phyloP scores from a whole-genome alignment of 2,888 invertebrate genomes.

The Athrips mouffetella region DNA sequence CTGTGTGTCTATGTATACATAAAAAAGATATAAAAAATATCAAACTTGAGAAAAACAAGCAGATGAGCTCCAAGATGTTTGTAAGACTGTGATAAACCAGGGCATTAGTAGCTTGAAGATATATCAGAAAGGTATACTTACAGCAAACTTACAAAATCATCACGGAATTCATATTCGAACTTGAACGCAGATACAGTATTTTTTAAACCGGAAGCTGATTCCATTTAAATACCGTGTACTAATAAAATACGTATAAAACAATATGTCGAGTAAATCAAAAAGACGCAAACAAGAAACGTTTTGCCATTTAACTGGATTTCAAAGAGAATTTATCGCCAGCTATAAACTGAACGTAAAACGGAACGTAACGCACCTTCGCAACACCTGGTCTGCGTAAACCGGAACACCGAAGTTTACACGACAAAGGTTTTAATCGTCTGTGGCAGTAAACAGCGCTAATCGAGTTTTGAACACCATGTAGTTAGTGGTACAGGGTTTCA shows the following conservation, averaged over 20 bases:
- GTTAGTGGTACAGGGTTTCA: neutral
- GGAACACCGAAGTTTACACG: slow-evolving; percentile 4
- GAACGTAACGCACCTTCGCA: slow-evolving; percentile 12
- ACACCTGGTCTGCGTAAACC: slow-evolving; percentile 17
- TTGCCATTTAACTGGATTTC: slow-evolving; percentile 10
- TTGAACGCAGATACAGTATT: no score
- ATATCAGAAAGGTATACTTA: no score
- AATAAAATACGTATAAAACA: slow-evolving; percentile 8
- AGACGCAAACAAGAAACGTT: slow-evolving; percentile 7
- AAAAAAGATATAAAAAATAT: no score
- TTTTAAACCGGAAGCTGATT: no score
- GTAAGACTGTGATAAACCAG: no score
- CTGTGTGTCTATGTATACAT: no score
- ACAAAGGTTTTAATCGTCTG: slow-evolving; percentile 4
- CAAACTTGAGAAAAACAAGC: no score
- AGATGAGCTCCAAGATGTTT: no score
- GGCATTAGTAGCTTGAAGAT: no score
- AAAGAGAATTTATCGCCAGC: slow-evolving; percentile 13
- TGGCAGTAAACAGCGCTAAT: neutral
- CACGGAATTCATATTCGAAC: no score
- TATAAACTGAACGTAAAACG: slow-evolving; percentile 15
- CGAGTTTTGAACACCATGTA: slow-evolving; percentile 1
- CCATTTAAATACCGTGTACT: slow-evolving; percentile 1
- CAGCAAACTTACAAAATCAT: no score
- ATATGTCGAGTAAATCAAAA: slow-evolving; percentile 10